Conservation (phyloP, 2,797 vertebrate genomes). For the Melanogrammus aeglefinus region DNA sequence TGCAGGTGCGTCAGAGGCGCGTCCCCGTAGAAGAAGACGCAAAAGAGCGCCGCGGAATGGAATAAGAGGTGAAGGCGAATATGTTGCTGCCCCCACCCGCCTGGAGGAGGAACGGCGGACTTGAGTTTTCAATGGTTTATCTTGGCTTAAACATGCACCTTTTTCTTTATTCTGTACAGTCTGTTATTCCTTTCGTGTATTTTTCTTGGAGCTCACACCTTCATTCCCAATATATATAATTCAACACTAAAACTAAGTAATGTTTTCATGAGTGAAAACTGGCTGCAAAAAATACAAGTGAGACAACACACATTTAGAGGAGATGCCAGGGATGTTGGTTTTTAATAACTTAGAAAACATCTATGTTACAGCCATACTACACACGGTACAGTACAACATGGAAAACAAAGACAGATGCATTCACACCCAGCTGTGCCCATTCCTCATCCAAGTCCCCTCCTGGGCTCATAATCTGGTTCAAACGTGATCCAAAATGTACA, state of each 20-base stretch:
- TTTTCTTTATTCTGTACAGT: neutral
- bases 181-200: neutral
- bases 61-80: too few species aligned
- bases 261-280: neutral
- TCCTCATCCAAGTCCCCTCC: constrained; percentile 26
- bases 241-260: neutral
- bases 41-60: neutral
- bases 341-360: constrained; percentile 73
- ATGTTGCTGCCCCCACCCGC: constrained; percentile 15
- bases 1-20: neutral
- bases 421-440: constrained; percentile 31
- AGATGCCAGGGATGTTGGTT: constrained; percentile 64
- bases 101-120: neutral
- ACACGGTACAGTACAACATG: constrained; percentile 62
- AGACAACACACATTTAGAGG: constrained; percentile 31
- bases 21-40: neutral
- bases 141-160: neutral
- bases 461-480: constrained; percentile 8
- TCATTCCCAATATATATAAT: neutral
- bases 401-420: constrained; percentile 52
- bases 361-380: constrained; percentile 69
- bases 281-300: constrained; percentile 6
- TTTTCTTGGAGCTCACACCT: neutral
- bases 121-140: too few species aligned
- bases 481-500: constrained; percentile 15